Conservation (phyloP, 2,888 invertebrate species). For the Palloptera scutellata region DNA sequence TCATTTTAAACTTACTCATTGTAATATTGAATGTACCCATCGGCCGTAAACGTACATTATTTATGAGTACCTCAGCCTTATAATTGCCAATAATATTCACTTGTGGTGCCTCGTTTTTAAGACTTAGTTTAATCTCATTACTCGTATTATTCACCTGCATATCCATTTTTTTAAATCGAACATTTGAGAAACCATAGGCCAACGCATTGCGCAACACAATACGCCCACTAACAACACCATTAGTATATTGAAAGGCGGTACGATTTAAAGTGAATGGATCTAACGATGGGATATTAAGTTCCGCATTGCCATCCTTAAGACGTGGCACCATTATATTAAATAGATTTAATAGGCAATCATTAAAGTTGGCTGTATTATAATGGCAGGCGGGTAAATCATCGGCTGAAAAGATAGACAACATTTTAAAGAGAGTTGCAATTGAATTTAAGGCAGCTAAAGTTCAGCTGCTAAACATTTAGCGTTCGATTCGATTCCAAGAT, state of each 20-base stretch:
- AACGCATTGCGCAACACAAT: conserved; percentile 66
- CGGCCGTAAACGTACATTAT: conserved; percentile 70
- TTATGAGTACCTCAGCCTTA: conserved; percentile 70
- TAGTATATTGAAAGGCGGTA: conserved; percentile 53
- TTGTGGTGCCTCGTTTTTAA: conserved; percentile 68
- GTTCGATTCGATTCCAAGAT: no score
- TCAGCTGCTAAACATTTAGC: no score
- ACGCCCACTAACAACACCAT: conserved; percentile 54
- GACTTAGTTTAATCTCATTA: conserved; percentile 62
- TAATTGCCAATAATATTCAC: conserved; percentile 69
- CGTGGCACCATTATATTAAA: conserved; percentile 66
- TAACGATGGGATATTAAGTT: conserved; percentile 58
- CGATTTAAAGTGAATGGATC: conserved; percentile 59
- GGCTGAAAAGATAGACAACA: conserved; percentile 40
- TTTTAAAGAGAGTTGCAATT: background rate
- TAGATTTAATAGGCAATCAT: conserved; percentile 69
- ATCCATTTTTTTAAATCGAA: conserved; percentile 69
- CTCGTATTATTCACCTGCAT: conserved; percentile 52
- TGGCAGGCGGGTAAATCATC: conserved; percentile 67
- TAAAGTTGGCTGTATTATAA: conserved; percentile 68
- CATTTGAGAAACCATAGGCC: conserved; percentile 67
- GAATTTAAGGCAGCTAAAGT: no score
- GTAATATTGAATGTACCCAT: conserved; percentile 69
- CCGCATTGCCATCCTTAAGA: conserved; percentile 56
- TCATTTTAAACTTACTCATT: conserved; percentile 66